phyloP scores from a whole-genome alignment of 2,888 invertebrate genomes.

The Lasius platythorax region DNA sequence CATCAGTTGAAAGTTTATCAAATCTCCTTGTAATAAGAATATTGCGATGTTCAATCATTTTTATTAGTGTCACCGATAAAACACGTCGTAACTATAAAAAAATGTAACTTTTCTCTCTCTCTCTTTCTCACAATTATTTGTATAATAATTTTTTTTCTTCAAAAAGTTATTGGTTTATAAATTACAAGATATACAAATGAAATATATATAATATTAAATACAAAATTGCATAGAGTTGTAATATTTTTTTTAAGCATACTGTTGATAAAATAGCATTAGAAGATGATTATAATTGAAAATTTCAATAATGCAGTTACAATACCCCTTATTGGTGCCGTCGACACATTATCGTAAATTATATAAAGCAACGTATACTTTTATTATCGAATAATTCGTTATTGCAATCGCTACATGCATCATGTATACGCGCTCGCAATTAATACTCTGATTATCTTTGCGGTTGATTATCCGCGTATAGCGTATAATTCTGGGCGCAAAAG shows the following conservation, averaged over 20 bases:
- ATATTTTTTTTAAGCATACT: neutral
- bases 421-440: constrained; percentile 22
- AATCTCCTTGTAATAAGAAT: neutral
- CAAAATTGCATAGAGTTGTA: neutral
- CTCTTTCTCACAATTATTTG: neutral
- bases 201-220: neutral
- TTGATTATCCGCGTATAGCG: constrained; percentile 12
- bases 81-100: neutral
- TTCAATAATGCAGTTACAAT: neutral
- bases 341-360: neutral
- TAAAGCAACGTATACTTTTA: neutral
- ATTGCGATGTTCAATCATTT: neutral
- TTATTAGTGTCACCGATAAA: neutral
- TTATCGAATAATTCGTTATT: neutral
- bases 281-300: neutral
- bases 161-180: neutral
- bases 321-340: neutral
- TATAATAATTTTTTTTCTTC: neutral
- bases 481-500: constrained; percentile 14
- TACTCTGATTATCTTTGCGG: constrained; percentile 29
- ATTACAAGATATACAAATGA: neutral
- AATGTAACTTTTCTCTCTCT: too few species aligned
- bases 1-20: neutral
- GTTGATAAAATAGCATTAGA: neutral
- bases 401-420: neutral